phyloP scores from a whole-genome alignment of 2,888 invertebrate species.

The Andrena trimmerana region DNA sequence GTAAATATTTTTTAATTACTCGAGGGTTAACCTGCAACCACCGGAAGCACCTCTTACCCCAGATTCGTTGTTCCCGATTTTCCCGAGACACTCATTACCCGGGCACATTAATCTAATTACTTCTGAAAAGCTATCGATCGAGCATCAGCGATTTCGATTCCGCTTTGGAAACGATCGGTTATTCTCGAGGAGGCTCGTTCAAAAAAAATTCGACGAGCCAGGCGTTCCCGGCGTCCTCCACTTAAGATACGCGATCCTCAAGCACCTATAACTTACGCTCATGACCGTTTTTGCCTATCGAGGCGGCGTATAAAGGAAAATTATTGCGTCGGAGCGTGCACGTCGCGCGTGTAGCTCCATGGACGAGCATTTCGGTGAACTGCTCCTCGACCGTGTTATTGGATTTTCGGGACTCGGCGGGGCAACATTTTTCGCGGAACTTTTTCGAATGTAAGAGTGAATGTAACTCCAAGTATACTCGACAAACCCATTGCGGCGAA shows the following conservation, averaged over 20 bases:
- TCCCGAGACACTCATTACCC: neutral
- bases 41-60: neutral
- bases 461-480: neutral
- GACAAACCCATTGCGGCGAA: neutral
- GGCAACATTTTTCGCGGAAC: constrained; percentile 58
- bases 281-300: constrained; percentile 79
- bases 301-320: constrained; percentile 78
- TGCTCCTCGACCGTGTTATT: constrained; percentile 53
- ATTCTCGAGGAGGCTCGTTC: constrained; percentile 18
- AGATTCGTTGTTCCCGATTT: neutral
- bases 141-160: constrained; percentile 22
- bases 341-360: constrained; percentile 64
- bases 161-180: constrained; percentile 13
- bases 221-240: constrained; percentile 36
- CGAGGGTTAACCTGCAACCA: constrained; percentile 16
- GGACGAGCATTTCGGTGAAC: constrained; percentile 54
- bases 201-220: constrained; percentile 61
- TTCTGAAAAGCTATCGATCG: constrained; percentile 15
- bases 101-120: neutral
- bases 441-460: neutral
- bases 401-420: constrained; percentile 63
- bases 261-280: constrained; percentile 78
- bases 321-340: constrained; percentile 76
- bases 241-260: constrained; percentile 74
- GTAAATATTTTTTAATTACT: constrained; percentile 20